Evolutionary conservation across 2,888 invertebrate genomes (phyloP).

Genomic region (Lobophora halterata): DNA sequence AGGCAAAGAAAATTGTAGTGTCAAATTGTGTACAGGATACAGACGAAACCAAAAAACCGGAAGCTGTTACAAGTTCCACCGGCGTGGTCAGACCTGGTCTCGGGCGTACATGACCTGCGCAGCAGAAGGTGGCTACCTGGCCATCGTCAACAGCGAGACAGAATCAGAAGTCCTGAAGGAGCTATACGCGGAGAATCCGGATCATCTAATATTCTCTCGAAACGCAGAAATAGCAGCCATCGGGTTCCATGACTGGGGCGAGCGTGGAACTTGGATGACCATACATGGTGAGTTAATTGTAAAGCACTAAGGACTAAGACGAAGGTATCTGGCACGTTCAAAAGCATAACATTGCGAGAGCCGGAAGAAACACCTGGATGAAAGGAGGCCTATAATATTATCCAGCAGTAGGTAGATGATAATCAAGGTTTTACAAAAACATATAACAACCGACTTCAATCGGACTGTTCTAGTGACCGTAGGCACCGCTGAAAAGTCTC

Average conservation of each 20-base stretch:
- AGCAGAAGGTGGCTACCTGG: slow-evolving; percentile 50
- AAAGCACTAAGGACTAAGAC: too few species aligned
- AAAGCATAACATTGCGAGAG: too few species aligned
- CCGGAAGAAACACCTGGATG: too few species aligned
- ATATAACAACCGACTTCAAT: too few species aligned
- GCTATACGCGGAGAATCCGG: slow-evolving; percentile 35
- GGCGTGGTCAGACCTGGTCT: slow-evolving; percentile 39
- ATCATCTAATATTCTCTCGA: slow-evolving; percentile 20
- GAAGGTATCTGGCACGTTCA: too few species aligned
- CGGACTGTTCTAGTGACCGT: too few species aligned
- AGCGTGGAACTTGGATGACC: slow-evolving; percentile 41
- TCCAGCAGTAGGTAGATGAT: too few species aligned
- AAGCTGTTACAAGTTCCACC: slow-evolving; percentile 56
- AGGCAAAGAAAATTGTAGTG: neutral
- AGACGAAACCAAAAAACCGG: slow-evolving; percentile 35
- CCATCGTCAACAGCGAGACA: slow-evolving; percentile 43
- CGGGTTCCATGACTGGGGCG: slow-evolving; percentile 42
- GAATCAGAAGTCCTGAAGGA: slow-evolving; percentile 39
- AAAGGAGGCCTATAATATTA: too few species aligned
- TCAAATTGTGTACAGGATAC: slow-evolving; percentile 40
- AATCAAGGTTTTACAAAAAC: too few species aligned
- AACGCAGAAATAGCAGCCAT: slow-evolving; percentile 30
- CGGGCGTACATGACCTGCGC: slow-evolving; percentile 47
- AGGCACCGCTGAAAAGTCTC: too few species aligned
- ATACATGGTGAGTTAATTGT: slow-evolving; percentile 38